Percentiles rank a stretch among this genome's conserved stretches.
phyloP scores from a whole-genome alignment of 2,113 vertebrate genomes.

The Edolisoma coerulescens region DNA sequence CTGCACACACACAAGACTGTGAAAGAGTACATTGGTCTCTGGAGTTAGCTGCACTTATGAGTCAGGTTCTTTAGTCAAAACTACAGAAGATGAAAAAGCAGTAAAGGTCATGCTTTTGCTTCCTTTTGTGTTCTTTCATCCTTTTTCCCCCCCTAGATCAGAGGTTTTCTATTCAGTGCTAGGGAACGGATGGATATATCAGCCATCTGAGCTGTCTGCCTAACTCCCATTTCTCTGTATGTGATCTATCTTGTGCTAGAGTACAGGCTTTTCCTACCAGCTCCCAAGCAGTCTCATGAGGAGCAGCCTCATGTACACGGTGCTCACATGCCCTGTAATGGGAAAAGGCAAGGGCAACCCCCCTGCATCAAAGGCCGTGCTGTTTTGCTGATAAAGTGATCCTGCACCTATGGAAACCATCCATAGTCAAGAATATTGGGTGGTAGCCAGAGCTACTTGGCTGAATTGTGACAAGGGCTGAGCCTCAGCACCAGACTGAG shows the following conservation, averaged over 20 bases:
- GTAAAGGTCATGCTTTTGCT: background rate
- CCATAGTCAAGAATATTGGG: background rate
- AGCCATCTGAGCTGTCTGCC: background rate
- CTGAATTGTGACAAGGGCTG: background rate
- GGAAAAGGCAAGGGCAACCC: background rate
- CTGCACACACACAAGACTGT: background rate
- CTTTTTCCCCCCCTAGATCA: background rate
- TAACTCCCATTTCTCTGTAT: background rate
- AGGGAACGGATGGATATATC: background rate
- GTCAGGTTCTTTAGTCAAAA: background rate
- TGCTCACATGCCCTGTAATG: accelerated
- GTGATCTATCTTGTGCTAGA: background rate
- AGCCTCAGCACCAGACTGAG: background rate
- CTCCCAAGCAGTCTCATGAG: background rate
- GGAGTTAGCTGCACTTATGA: conserved; percentile 9
- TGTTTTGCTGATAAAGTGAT: background rate
- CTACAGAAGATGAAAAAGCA: background rate
- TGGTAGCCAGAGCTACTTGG: background rate
- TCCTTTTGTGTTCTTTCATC: background rate
- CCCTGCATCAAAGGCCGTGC: background rate
- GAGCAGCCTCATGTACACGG: accelerated
- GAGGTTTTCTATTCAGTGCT: background rate
- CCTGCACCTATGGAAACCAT: background rate
- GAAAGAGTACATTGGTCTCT: background rate
- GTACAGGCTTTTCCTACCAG: background rate